A percentile compares a stretch with the other conserved stretches of the same genome.
phyloP scores from a whole-genome alignment of 2,797 vertebrate species.

The Smutsia gigantea region DNA sequence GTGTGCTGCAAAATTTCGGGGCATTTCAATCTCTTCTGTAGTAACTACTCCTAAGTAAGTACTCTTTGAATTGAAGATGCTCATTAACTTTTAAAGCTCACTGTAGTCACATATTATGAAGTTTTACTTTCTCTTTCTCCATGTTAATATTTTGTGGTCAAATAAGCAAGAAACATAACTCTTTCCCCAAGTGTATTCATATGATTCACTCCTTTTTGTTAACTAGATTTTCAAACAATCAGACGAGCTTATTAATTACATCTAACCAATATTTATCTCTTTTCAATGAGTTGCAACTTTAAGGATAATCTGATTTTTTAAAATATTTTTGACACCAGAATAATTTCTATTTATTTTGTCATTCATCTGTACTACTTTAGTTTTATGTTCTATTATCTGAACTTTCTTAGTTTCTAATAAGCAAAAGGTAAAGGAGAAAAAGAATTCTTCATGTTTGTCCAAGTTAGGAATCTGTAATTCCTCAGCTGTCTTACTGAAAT shows the following conservation, averaged over 20 bases:
- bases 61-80: not conserved
- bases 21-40: not conserved
- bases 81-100: not conserved
- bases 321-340: not conserved
- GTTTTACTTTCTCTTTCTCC: conserved; percentile 21
- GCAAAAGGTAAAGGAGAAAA: conserved; percentile 32
- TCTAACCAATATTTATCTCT: conserved; percentile 9
- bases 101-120: not conserved
- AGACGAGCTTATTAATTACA: not conserved
- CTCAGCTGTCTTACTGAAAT: not conserved
- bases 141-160: not conserved
- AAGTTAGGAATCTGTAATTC: conserved; percentile 29
- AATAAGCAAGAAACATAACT: not conserved
- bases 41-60: conserved; percentile 3
- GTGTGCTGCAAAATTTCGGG: not conserved
- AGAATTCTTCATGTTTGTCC: not conserved
- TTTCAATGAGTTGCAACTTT: conserved; percentile 8
- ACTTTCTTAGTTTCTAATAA: conserved; percentile 34
- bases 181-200: not conserved
- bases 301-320: not conserved
- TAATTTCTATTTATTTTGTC: conserved; percentile 42
- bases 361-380: conserved; percentile 41
- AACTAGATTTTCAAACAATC: conserved; percentile 25
- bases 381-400: conserved; percentile 4
- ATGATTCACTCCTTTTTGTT: not conserved